Conservation (phyloP, 2,888 invertebrate genomes). For the Drosophila mimetica region DNA sequence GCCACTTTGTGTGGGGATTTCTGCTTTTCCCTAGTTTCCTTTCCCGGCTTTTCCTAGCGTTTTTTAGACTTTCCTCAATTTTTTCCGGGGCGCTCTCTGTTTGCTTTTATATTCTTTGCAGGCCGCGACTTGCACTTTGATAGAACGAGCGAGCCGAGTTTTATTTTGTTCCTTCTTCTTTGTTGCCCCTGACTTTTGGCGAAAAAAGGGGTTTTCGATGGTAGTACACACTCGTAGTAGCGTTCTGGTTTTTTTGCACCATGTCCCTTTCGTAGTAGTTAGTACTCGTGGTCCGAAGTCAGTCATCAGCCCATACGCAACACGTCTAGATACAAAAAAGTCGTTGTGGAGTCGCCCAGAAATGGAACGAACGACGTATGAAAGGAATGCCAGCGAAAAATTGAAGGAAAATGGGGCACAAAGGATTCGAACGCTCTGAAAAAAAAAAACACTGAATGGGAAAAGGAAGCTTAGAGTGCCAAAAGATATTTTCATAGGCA, state of each 20-base stretch:
- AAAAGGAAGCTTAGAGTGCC: conserved; percentile 15
- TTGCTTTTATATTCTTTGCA: conserved; percentile 9
- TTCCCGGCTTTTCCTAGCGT: conserved; percentile 31
- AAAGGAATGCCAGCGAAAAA: conserved; percentile 16
- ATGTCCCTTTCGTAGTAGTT: conserved; percentile 36
- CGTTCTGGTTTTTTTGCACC: conserved; percentile 8
- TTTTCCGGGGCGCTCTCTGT: conserved; percentile 1
- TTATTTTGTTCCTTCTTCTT: conserved; percentile 36
- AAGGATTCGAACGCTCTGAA: conserved; percentile 50
- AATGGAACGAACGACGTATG: conserved; percentile 30
- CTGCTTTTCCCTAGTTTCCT: conserved; percentile 39
- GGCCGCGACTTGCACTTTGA: conserved; percentile 32
- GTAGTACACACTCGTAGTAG: conserved; percentile 35
- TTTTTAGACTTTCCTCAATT: conserved; percentile 11
- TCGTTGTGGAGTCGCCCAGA: conserved; percentile 27
- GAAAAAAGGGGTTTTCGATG: background rate
- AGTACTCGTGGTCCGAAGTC: conserved; percentile 39
- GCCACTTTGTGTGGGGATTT: conserved; percentile 75
- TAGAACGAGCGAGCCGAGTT: conserved; percentile 15
- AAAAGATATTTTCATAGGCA: conserved; percentile 18
- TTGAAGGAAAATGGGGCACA: conserved; percentile 65
- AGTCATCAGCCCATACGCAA: conserved; percentile 59
- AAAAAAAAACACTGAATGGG: conserved; percentile 49
- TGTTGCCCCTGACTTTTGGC: conserved; percentile 60
- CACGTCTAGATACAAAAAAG: conserved; percentile 56